Base-by-base conservation (phyloP, 2,888 invertebrate species). In the Spicauda simplicius region DNA sequence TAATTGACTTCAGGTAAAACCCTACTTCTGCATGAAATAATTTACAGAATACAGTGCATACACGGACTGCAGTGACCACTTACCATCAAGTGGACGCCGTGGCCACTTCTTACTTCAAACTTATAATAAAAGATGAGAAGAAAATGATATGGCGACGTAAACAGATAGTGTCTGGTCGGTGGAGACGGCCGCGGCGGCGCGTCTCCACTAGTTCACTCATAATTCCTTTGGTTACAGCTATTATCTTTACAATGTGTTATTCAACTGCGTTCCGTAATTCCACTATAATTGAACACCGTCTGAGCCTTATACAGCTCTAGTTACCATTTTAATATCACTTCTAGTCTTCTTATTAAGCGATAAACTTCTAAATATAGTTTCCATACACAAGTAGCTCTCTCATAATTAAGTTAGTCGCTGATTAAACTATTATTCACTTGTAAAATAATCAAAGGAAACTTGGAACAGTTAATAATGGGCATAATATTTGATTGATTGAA, bases 201-300 rank as follows among this genome's bases (percentile, higher is more conserved):
- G 64, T 64, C 50, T 64, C 48, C 45, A 19, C 50, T 19, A 18
- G 57, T 37, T 33, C 16, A 45, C 30, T 20, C 48, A 50, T 63
- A 48, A 64, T 57, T 19, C 50, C 56, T 57, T 37, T 48, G 57
- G 53, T 52, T 64, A 64, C 37, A 58, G 41, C 41, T 50, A 58
- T 64, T 58, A 64, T 58, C 58, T 25, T 33, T 12, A 41, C 64
- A 58, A 52, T 56, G 65, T 65, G 58, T 65, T 45, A 59, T 45
- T 59, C 65, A 30, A 65, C 53, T 41, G 37, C 55, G 16, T 18
- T 53, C 58, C 16, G 64, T 65, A 65, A 65, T 65, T 58, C 58
- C 53, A 52, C 14, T 58, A 41, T 59, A 58, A 65, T 65, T 65
- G 53, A 58, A 57, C 30, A 30, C 25, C 16, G 30, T 45, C 10